Evolutionary conservation across 2,113 vertebrate genomes (phyloP), one percentile per base, ranked within the genome.

Genomic region (Microcebus ravelobensis): DNA sequence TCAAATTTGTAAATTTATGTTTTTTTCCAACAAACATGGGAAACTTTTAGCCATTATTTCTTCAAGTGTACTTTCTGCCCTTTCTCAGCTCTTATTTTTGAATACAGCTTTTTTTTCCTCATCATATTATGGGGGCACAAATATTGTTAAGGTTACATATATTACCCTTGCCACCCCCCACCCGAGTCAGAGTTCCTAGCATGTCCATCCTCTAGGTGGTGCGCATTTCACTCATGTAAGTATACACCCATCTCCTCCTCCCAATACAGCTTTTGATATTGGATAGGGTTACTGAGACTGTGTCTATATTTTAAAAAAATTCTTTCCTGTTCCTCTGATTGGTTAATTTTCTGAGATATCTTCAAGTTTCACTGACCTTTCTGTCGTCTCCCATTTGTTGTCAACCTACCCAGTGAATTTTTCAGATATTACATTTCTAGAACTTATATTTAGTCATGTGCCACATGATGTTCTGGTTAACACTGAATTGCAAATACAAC

Each of bases 311-410:
- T 27, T 11, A 27, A 57, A 57, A 57, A 57, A 57, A 57, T 57
- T 61, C 1, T 21, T 7, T 52, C 31, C 67, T 57, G 21, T 74
- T 92, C 13, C 87, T 96, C 81, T 52, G 25, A 70, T 7, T 77
- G 29, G 27, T 31, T 91, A 61, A 80, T 85, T 94, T 95, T 45
- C 36, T 82, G 21, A 91, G 68, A 23, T 45, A 76, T 7, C 52
- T 93, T 89, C 70, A 89, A 63, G 12, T 63, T 87, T 95, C 55
- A 95, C 63, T 77, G 34, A 86, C 48, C 6, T 8, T 90, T 80
- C 57, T 81, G 27, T 42, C 27, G 59, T 42, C 42, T 57, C 81
- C 36, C 29, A 73, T 17, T 20, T 87, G 25, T 34, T 83, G 15
- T 82, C 63, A 95, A 57, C 12, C 5, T 67, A 80, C 12, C 61